Percentiles rank a stretch among this genome's conserved stretches.
These are phyloP conservation scores for Mesocentrotus franciscanus DNA, from an alignment of 53 echinoderm and acorn worm species.

Conservation along the genomic window DNA sequence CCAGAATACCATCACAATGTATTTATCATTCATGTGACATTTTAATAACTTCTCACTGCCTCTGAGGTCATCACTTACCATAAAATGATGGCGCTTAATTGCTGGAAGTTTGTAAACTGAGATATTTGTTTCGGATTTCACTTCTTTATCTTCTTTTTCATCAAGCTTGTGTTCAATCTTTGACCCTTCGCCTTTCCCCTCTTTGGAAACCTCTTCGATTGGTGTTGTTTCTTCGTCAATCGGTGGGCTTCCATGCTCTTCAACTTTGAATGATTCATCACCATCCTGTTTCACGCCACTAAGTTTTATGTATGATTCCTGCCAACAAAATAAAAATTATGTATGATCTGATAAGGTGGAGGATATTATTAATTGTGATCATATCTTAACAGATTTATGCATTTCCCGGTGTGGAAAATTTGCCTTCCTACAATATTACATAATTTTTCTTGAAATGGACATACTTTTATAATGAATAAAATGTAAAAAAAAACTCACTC, in stretches of 20 bases:
- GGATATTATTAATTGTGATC: background rate
- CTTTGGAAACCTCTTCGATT: constrained; percentile 18
- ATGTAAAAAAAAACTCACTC: no score
- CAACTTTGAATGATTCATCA: constrained; percentile 5
- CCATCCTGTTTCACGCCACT: background rate
- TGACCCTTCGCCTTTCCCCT: constrained; percentile 48
- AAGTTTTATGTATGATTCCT: constrained; percentile 24
- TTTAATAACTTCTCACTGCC: background rate
- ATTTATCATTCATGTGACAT: background rate
- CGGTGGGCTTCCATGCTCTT: constrained; percentile 10
- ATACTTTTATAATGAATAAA: no score
- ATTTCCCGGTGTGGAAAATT: background rate
- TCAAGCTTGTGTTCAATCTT: background rate
- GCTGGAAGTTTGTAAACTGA: constrained; percentile 61
- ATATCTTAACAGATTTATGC: background rate
- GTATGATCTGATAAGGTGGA: background rate
- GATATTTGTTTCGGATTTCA: constrained; percentile 23
- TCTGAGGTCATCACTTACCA: constrained; percentile 42
- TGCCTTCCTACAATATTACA: background rate
- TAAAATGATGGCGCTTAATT: constrained; percentile 48
- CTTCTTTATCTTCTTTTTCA: constrained; percentile 16
- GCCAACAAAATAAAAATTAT: background rate
- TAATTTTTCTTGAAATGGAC: background rate
- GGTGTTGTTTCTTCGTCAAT: background rate
- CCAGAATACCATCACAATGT: background rate